phyloP scores from a whole-genome alignment of 1,140 invertebrate species.

The Muscidifurax raptorellus region DNA sequence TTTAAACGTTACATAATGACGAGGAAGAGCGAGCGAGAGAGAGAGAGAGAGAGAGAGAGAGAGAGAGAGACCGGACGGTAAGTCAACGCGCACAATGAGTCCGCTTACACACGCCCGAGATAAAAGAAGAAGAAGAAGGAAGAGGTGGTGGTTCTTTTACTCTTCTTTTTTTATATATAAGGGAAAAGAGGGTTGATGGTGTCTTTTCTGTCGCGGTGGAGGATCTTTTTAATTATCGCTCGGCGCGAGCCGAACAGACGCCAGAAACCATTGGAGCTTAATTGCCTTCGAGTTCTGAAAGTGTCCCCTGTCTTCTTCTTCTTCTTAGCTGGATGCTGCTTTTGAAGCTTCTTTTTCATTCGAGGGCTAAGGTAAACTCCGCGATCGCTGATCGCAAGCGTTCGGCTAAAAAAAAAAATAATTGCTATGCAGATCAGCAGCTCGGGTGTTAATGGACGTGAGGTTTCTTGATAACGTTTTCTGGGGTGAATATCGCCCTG shows the following conservation, averaged over 20 bases:
- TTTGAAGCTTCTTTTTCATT: not conserved
- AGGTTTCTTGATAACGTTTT: not conserved
- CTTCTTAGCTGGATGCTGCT: not conserved
- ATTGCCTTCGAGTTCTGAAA: constrained; percentile 48
- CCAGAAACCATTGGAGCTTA: constrained; percentile 47
- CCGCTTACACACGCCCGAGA: constrained; percentile 11
- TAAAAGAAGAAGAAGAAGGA: constrained; percentile 3
- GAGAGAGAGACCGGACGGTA: not conserved
- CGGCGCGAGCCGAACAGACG: not conserved
- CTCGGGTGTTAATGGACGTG: not conserved
- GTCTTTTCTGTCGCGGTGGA: constrained; percentile 25
- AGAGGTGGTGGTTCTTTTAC: not conserved
- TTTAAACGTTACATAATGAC: constrained; percentile 52
- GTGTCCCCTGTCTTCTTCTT: not conserved
- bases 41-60: not conserved
- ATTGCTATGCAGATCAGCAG: constrained; percentile 27
- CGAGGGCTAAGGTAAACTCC: constrained; percentile 13
- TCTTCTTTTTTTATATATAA: constrained; percentile 6
- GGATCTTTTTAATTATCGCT: constrained; percentile 51
- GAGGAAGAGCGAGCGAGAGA: not conserved
- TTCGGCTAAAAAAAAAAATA: constrained; percentile 41
- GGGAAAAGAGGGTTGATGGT: not conserved
- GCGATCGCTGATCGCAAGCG: constrained; percentile 27
- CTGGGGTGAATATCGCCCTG: not conserved
- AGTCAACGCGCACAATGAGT: constrained; percentile 30